phyloP scores from a whole-genome alignment of 1,140 invertebrate genomes.

The Eciton burchellii region DNA sequence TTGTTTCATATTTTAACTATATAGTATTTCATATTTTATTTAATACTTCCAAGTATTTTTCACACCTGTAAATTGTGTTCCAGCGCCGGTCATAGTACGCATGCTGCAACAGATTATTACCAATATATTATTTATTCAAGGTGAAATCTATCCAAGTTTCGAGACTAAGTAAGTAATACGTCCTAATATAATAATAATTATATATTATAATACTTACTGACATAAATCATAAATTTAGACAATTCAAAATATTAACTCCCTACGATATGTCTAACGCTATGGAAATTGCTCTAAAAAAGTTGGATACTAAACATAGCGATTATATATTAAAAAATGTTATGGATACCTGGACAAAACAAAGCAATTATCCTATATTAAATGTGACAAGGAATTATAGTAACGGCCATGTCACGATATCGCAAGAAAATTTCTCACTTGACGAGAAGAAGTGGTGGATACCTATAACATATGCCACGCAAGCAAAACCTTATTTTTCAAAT shows the following conservation, averaged over 20 bases:
- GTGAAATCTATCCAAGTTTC: too few species aligned
- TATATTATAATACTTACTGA: too few species aligned
- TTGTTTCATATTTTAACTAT: too few species aligned
- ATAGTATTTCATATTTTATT: too few species aligned
- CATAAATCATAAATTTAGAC: too few species aligned
- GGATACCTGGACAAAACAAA: slow-evolving; percentile 90
- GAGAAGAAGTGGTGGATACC: too few species aligned
- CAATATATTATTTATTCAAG: not conserved
- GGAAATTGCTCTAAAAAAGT: not conserved
- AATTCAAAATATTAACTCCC: not conserved
- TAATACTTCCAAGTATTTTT: too few species aligned
- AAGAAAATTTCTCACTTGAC: too few species aligned
- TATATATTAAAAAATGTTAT: slow-evolving; percentile 85
- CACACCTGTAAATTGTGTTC: slow-evolving; percentile 69
- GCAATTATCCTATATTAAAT: slow-evolving; percentile 89
- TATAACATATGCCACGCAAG: too few species aligned
- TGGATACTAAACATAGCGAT: slow-evolving; percentile 68
- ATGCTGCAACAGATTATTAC: slow-evolving; percentile 84
- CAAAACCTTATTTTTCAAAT: too few species aligned
- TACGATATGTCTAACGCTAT: too few species aligned
- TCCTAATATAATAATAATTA: too few species aligned
- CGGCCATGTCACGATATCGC: not conserved
- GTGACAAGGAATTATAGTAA: slow-evolving; percentile 84
- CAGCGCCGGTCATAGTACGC: slow-evolving; percentile 86
- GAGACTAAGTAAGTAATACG: not conserved